Evolutionary conservation across 2,888 invertebrate genomes (phyloP).

Genomic region (Pandemis heparana): DNA sequence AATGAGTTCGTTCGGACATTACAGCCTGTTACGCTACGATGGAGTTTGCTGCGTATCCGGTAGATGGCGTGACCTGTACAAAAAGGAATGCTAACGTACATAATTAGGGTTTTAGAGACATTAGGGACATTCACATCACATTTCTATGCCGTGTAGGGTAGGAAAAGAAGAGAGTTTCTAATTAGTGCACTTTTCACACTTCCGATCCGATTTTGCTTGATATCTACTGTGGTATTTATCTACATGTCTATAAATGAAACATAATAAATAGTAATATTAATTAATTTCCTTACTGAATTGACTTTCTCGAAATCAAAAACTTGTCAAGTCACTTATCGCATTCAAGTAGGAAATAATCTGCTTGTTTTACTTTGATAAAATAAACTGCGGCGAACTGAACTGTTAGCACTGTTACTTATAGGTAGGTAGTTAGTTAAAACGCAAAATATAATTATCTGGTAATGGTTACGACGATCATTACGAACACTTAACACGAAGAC

Average conservation of each 20-base stretch:
- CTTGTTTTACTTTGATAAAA: conserved; percentile 5
- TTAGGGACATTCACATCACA: not conserved
- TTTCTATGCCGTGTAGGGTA: not conserved
- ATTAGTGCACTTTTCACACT: no score
- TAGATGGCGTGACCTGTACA: conserved; percentile 24
- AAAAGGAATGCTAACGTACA: not conserved
- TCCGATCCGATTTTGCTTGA: no score
- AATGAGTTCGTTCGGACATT: conserved; percentile 2
- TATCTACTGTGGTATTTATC: no score
- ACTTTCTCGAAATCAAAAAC: not conserved
- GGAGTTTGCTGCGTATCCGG: conserved; percentile 10
- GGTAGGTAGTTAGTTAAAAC: conserved; percentile 15
- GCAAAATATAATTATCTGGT: conserved; percentile 12
- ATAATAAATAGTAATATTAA: no score
- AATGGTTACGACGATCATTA: conserved; percentile 11
- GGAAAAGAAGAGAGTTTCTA: no score
- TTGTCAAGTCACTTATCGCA: not conserved
- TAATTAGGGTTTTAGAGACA: not conserved
- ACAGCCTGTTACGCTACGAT: conserved; percentile 14
- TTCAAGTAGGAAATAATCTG: conserved; percentile 2
- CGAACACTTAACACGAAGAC: conserved; percentile 8
- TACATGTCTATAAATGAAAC: no score
- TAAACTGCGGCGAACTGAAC: not conserved
- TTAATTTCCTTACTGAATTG: no score
- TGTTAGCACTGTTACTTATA: not conserved